A percentile compares a stretch with the other conserved stretches of the same genome.
Evolutionary conservation across 2,797 vertebrate genomes (phyloP).

Genomic region (Brachyalestes nurse): DNA sequence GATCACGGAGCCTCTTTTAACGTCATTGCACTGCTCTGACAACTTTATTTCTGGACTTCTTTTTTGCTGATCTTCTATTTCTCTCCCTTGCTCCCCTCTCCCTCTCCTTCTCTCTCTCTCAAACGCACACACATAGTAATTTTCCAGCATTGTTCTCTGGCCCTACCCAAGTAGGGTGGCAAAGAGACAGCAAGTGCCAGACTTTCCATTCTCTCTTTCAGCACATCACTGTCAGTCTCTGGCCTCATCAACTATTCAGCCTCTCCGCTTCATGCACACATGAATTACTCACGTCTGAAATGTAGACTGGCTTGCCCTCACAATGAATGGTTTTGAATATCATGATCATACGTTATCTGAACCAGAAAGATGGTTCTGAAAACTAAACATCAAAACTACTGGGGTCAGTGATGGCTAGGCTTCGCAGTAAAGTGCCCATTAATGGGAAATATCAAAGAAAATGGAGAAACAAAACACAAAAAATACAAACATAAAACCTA

Average conservation of each 20-base stretch:
- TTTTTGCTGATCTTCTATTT: conserved; percentile 64
- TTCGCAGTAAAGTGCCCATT: not conserved
- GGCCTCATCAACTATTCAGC: conserved; percentile 85
- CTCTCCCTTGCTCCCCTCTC: conserved; percentile 38
- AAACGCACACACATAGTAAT: conserved; percentile 57
- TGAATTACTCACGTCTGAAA: conserved; percentile 75
- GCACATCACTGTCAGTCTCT: conserved; percentile 69
- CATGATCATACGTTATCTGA: conserved; percentile 65
- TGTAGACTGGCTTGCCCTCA: conserved; percentile 67
- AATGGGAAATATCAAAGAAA: not conserved
- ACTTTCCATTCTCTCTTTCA: conserved; percentile 54
- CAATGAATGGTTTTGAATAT: conserved; percentile 63
- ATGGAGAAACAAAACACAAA: not conserved
- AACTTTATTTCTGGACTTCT: conserved; percentile 60
- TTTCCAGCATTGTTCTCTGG: conserved; percentile 54
- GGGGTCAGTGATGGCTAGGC: conserved; percentile 26
- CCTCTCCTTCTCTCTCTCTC: not conserved
- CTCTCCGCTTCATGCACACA: conserved; percentile 73
- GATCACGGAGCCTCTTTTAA: conserved; percentile 51
- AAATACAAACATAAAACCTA: not conserved
- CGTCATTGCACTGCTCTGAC: conserved; percentile 51
- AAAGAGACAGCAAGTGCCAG: conserved; percentile 41
- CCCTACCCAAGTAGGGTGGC: conserved; percentile 46
- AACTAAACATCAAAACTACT: conserved; percentile 23
- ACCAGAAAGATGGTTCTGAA: conserved; percentile 68